Conservation (phyloP, 2,888 invertebrate genomes). For the Galeruca laticollis region DNA sequence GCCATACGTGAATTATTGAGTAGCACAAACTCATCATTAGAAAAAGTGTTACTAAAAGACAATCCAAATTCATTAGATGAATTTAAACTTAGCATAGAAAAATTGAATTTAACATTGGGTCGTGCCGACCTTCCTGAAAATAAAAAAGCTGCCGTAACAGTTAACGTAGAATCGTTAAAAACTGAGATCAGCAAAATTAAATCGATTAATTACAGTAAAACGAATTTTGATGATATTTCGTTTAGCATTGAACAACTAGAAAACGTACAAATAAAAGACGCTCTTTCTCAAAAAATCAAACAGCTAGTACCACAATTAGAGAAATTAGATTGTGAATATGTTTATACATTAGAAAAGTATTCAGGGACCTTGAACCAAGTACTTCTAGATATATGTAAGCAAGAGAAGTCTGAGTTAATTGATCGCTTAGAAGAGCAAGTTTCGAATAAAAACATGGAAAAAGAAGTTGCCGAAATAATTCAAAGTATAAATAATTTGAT, state of each 20-base stretch:
- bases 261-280: background rate
- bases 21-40: conserved; percentile 13
- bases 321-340: background rate
- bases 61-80: conserved; percentile 9
- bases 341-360: conserved; percentile 5
- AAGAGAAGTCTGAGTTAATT: background rate
- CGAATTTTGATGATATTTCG: background rate
- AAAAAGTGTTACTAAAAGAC: conserved; percentile 9
- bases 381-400: background rate
- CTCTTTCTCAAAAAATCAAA: background rate
- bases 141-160: conserved; percentile 11
- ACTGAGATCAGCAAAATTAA: conserved; percentile 23
- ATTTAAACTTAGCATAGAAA: conserved; percentile 23
- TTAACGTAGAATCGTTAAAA: conserved; percentile 23
- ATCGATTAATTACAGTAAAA: conserved; percentile 13
- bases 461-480: background rate
- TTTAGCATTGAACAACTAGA: background rate
- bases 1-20: conserved; percentile 19
- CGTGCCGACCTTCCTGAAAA: conserved; percentile 13
- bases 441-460: background rate
- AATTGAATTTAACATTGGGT: conserved; percentile 18
- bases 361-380: background rate
- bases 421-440: background rate
- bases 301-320: background rate
- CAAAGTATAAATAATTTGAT: background rate